A percentile compares a stretch with the other conserved stretches of the same genome.
phyloP scores from a whole-genome alignment of 2,888 invertebrate species.

The Drosophila stalkeri region DNA sequence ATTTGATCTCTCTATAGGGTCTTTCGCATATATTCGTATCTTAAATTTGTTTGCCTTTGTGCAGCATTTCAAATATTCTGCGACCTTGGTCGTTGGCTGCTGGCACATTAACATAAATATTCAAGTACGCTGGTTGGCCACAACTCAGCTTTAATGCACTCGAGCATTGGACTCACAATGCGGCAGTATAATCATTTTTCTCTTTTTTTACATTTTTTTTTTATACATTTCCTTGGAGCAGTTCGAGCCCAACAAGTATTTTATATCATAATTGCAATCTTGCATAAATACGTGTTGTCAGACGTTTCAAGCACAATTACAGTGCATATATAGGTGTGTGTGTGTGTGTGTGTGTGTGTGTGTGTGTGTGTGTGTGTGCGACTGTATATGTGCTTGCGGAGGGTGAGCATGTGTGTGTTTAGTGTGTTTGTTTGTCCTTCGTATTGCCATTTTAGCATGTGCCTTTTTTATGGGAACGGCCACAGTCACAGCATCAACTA shows the following conservation, averaged over 20 bases:
- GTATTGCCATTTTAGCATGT: constrained; percentile 72
- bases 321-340: constrained; percentile 22
- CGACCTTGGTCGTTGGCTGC: constrained; percentile 42
- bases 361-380: constrained; percentile 12
- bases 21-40: background rate
- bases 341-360: constrained; percentile 12
- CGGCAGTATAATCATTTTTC: constrained; percentile 1
- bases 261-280: constrained; percentile 79
- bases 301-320: constrained; percentile 68
- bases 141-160: constrained; percentile 36
- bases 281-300: constrained; percentile 69
- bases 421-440: constrained; percentile 77
- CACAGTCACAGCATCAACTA: constrained; percentile 34
- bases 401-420: constrained; percentile 23
- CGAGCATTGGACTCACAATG: constrained; percentile 20
- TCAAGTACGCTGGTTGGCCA: constrained; percentile 17
- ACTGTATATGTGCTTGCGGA: constrained; percentile 1
- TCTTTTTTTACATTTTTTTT: background rate
- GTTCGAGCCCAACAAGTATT: constrained; percentile 58
- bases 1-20: background rate
- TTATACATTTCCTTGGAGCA: constrained; percentile 30
- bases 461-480: constrained; percentile 61
- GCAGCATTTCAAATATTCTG: constrained; percentile 1
- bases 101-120: constrained; percentile 43
- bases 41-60: background rate